Evolutionary conservation across 2,113 vertebrate species (phyloP).

Genomic region (Proterorhinus semilunaris): DNA sequence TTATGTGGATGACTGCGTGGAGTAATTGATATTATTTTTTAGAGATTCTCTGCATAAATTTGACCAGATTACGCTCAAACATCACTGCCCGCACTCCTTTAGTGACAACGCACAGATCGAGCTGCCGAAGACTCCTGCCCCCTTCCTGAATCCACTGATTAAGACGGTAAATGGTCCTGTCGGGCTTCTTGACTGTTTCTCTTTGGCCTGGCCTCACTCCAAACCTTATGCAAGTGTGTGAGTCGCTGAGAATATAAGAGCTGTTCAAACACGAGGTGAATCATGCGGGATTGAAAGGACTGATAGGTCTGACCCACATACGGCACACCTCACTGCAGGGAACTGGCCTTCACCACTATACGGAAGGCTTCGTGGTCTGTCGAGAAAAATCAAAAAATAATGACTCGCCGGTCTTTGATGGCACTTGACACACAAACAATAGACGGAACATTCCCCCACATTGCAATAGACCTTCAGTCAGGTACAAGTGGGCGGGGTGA

Average conservation of each 20-base stretch:
- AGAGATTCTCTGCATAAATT: no score
- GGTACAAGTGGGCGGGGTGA: background rate
- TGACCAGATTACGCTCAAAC: no score
- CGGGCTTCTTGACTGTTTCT: slow-evolving; percentile 16
- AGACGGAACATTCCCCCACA: background rate
- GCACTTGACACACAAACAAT: no score
- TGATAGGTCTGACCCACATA: slow-evolving; percentile 59
- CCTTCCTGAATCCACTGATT: slow-evolving; percentile 54
- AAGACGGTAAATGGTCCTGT: slow-evolving; percentile 35
- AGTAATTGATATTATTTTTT: no score
- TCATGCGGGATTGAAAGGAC: slow-evolving; percentile 55
- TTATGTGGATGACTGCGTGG: no score
- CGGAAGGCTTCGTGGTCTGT: no score
- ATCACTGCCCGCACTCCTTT: background rate
- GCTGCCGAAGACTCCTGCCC: slow-evolving; percentile 47
- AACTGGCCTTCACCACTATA: slow-evolving; percentile 9
- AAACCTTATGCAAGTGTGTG: slow-evolving; percentile 52
- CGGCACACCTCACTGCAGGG: slow-evolving; percentile 45
- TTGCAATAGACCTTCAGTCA: background rate
- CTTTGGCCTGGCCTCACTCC: slow-evolving; percentile 43
- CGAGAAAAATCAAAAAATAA: no score
- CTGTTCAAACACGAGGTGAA: slow-evolving; percentile 70
- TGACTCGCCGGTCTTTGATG: no score
- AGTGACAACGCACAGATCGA: slow-evolving; percentile 18
- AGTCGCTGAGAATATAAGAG: slow-evolving; percentile 65